Conservation (phyloP, 2,888 invertebrate genomes). For the Rhamphomyia laevipes region DNA sequence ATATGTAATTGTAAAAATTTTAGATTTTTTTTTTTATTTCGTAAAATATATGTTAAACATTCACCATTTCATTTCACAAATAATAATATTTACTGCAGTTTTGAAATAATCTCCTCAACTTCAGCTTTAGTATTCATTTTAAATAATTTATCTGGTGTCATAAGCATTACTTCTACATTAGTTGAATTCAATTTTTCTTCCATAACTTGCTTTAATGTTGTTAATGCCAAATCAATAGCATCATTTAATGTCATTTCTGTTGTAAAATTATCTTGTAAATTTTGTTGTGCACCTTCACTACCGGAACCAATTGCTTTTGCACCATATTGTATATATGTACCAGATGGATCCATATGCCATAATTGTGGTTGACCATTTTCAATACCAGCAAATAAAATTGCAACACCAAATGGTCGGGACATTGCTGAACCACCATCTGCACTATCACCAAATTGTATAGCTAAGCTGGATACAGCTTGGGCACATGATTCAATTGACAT, state of each 20-base stretch:
- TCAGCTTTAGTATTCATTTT: slow-evolving; percentile 86
- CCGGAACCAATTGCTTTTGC: slow-evolving; percentile 99
- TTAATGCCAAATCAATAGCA: slow-evolving; percentile 81
- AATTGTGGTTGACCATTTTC: slow-evolving; percentile 91
- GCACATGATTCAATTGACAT: slow-evolving; percentile 97
- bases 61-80: too few relatives aligned
- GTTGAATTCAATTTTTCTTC: slow-evolving; percentile 95
- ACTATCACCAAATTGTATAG: slow-evolving; percentile 98
- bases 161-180: slow-evolving; percentile 94
- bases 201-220: slow-evolving; percentile 98
- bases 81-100: slow-evolving; percentile 45
- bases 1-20: too few relatives aligned
- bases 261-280: slow-evolving; percentile 59
- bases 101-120: slow-evolving; percentile 77
- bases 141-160: slow-evolving; percentile 72
- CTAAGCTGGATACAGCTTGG: slow-evolving; percentile 95
- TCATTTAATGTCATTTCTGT: slow-evolving; percentile 88
- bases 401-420: slow-evolving; percentile 98
- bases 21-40: too few relatives aligned
- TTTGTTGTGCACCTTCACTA: slow-evolving; percentile 98
- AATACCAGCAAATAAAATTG: slow-evolving; percentile 86
- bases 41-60: too few relatives aligned
- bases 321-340: slow-evolving; percentile 94
- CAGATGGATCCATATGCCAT: slow-evolving; percentile 98
- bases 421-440: slow-evolving; percentile 90